Evolutionary conservation across 2,797 vertebrate genomes (phyloP).

Genomic region (Salmo trutta): DNA sequence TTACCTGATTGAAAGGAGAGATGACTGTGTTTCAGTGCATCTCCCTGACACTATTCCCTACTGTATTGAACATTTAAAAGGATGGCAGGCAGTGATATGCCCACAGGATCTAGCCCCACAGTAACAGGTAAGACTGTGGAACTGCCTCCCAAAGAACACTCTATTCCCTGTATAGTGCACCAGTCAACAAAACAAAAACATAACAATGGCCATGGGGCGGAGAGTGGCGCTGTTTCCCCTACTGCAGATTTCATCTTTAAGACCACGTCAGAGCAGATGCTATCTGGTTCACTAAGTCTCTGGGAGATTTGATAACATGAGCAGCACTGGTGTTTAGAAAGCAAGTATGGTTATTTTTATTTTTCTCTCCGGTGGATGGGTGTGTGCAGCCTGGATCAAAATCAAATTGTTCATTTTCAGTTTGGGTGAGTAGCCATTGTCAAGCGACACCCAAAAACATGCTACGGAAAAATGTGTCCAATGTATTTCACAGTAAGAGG

Average conservation of each 20-base stretch:
- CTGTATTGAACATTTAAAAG: conserved; percentile 32
- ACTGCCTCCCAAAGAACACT: conserved; percentile 29
- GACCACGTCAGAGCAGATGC: not conserved
- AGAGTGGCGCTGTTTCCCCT: not conserved
- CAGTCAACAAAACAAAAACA: not conserved
- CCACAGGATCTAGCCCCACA: not conserved
- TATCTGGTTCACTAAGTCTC: not conserved
- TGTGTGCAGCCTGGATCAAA: not conserved
- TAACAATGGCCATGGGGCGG: not conserved
- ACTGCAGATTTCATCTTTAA: not conserved
- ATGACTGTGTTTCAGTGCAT: conserved; percentile 10
- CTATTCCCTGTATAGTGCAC: not conserved
- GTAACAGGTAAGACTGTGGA: not conserved
- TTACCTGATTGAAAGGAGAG: conserved; percentile 71
- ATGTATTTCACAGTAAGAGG: not conserved
- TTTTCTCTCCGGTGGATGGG: not conserved
- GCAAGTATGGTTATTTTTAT: not conserved
- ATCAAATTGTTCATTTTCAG: not conserved
- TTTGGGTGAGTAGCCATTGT: not conserved
- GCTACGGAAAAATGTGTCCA: not conserved
- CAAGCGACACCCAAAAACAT: not conserved
- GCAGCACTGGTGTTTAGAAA: not conserved
- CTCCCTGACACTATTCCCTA: no score
- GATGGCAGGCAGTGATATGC: conserved; percentile 4
- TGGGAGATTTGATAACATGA: not conserved